Percentiles rank a stretch among this genome's conserved stretches.
Conservation (phyloP, 2,113 vertebrate genomes). For the Falco punctatus region DNA sequence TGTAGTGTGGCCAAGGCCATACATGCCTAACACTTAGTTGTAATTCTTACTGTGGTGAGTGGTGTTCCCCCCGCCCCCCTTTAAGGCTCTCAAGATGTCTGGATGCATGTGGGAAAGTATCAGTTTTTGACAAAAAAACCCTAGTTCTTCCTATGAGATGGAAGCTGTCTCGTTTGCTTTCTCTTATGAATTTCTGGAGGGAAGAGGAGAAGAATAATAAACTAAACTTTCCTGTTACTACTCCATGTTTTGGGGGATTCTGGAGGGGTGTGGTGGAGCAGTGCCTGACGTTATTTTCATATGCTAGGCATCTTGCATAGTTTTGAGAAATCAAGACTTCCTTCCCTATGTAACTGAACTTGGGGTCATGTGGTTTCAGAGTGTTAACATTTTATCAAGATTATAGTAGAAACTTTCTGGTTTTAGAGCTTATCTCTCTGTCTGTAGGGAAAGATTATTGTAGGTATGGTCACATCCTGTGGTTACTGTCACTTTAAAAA, state of each 20-base stretch:
- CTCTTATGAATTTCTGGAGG: background rate
- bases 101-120: background rate
- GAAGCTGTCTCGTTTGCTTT: background rate
- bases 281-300: background rate
- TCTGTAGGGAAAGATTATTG: slow-evolving; percentile 65
- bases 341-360: background rate
- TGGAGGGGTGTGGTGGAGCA: background rate
- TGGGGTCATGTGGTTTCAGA: background rate
- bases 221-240: too few relatives aligned
- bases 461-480: slow-evolving; percentile 71
- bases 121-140: background rate
- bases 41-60: background rate
- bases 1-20: background rate
- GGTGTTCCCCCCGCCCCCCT: too few relatives aligned
- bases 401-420: slow-evolving; percentile 72
- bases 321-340: background rate
- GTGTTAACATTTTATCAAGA: slow-evolving; percentile 57
- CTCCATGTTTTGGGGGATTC: background rate
- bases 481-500: slow-evolving; percentile 63
- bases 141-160: background rate
- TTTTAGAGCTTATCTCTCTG: slow-evolving; percentile 70
- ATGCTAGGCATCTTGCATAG: background rate
- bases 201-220: background rate
- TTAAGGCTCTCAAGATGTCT: background rate
- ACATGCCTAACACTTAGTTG: background rate